Conservation (phyloP, 1,140 invertebrate species). For the Metopolophium dirhodum region DNA sequence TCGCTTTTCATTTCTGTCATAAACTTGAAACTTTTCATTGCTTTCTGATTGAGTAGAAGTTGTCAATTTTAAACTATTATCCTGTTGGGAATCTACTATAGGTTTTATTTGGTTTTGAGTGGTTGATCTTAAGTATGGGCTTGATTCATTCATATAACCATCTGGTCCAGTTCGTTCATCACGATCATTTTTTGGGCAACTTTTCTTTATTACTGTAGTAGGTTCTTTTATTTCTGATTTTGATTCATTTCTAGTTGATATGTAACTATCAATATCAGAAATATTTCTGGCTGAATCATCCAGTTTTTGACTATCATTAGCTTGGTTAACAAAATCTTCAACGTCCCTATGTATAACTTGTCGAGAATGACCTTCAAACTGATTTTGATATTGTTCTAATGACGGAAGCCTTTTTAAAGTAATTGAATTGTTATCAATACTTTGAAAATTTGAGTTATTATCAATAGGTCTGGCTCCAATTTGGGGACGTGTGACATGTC, state of each 20-base stretch:
- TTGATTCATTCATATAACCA: conserved; percentile 57
- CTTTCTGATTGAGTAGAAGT: background rate
- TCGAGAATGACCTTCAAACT: conserved; percentile 45
- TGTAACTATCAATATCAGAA: conserved; percentile 40
- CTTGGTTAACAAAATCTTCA: conserved; percentile 46
- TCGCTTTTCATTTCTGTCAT: conserved; percentile 43
- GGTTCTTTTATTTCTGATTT: conserved; percentile 40
- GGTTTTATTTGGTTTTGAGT: conserved; percentile 64
- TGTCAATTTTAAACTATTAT: conserved; percentile 42
- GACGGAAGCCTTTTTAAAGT: conserved; percentile 1
- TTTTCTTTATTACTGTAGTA: conserved; percentile 37
- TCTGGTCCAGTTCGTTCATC: conserved; percentile 55
- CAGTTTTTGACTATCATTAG: conserved; percentile 20
- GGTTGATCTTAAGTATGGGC: conserved; percentile 63
- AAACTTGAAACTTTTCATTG: conserved; percentile 31
- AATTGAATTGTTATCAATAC: conserved; percentile 14
- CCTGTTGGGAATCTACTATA: conserved; percentile 61
- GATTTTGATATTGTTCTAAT: conserved; percentile 30
- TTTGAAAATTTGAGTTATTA: conserved; percentile 31
- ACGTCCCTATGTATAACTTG: conserved; percentile 52
- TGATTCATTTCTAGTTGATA: conserved; percentile 36
- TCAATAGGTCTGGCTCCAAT: conserved; percentile 29
- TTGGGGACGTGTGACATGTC: conserved; percentile 58
- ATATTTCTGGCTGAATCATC: conserved; percentile 16
- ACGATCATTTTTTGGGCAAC: conserved; percentile 8